Base-by-base conservation (phyloP, 2,888 invertebrate species). In the Caenorhabditis sp. region DNA sequence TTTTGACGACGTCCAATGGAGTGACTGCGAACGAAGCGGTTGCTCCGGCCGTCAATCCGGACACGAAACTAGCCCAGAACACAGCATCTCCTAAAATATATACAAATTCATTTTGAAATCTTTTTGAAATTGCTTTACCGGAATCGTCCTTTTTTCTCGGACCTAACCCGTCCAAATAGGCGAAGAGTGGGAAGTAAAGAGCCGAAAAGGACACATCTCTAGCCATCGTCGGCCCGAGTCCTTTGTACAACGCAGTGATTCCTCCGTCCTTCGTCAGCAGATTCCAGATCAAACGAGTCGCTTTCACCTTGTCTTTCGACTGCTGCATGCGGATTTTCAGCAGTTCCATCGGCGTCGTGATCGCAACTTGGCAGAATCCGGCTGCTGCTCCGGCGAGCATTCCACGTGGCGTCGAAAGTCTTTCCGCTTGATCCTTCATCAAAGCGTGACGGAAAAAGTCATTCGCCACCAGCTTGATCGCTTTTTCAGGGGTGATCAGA, bases 311-410 rank as follows among this genome's bases (percentile, higher is more conserved):
- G n/a, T 56, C 50, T 1, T 43, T n/a, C 22, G 80, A 76, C 17
- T 79, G 79, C 91, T 99, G 99, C 93, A 97, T 93, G 91, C 97
- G 97, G 88, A 99, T 99, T 92, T 99, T 99, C 7, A 99, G 91
- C 79, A 99, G 92, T 90, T 99, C 98, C 99, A 99, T 99, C 2
- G 99, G 98, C 1, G 98, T 99, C 15, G 98, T 99, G 79, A 99
- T 92, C 46, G 96, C 91, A 85, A 98, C 96, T 91, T 98, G 98
- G 90, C 95, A 98, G 80, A 95, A 93, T 35, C 98, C 98, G 0
- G 98, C 97, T 85, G 93, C 91, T 2, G 94, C 97, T 53, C 98
- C 98, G 26, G 98, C 95, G 45, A 93, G 80, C 94, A 96, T 95
- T 91, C 83, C 83, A 41, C 82, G 65, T 17, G 70, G 52, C 20